Evolutionary conservation across 2,888 invertebrate genomes (phyloP).

Genomic region (Drosophila robusta): DNA sequence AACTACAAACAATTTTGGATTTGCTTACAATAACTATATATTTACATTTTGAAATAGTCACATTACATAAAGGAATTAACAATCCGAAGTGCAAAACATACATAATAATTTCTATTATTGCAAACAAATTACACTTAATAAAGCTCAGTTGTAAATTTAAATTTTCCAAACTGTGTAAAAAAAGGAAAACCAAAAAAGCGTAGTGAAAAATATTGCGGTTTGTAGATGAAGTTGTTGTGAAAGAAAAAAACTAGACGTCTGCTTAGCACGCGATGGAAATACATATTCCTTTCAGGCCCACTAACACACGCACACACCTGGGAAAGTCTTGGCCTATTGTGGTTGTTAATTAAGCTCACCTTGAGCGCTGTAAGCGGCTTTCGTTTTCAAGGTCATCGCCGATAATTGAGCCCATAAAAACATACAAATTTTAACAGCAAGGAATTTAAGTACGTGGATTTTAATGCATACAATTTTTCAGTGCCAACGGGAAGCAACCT

Average conservation of each 20-base stretch:
- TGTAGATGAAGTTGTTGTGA: conserved; percentile 21
- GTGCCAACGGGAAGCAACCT: background rate
- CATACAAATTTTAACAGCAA: conserved; percentile 20
- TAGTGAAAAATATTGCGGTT: conserved; percentile 16
- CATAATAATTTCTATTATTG: background rate
- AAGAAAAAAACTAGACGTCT: conserved; percentile 38
- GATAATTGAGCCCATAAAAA: conserved; percentile 60
- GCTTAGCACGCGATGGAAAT: conserved; percentile 65
- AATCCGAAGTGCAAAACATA: background rate
- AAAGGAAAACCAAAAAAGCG: background rate
- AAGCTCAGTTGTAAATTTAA: conserved; percentile 9
- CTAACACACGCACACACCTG: conserved; percentile 9
- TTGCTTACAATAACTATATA: background rate
- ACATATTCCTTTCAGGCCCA: conserved; percentile 12
- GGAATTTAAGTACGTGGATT: background rate
- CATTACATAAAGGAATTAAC: background rate
- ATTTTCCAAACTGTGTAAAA: conserved; percentile 6
- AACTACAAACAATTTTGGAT: too few species aligned
- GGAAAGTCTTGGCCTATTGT: conserved; percentile 41
- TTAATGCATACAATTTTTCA: background rate
- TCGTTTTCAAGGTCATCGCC: conserved; percentile 67
- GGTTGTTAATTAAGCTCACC: conserved; percentile 76
- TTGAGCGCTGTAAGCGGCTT: conserved; percentile 54
- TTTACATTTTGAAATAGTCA: background rate
- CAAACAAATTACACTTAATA: conserved; percentile 34